Percentiles rank a stretch among this genome's conserved stretches.
phyloP scores from a whole-genome alignment of 1,140 invertebrate genomes.

The Cyphomyrmex costatus region DNA sequence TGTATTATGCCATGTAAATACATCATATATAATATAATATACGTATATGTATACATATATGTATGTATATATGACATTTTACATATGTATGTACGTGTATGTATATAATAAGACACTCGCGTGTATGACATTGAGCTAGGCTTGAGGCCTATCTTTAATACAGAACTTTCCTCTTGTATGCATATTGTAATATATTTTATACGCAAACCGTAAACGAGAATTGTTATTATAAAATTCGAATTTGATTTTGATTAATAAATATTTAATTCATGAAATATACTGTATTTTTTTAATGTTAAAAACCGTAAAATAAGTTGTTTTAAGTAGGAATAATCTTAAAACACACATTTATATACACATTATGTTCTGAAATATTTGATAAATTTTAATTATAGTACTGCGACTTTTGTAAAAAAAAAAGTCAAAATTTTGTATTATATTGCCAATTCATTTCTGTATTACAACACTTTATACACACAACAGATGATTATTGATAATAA shows the following conservation, averaged over 20 bases:
- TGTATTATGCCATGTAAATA: slow-evolving; percentile 7
- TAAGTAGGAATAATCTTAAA: background rate
- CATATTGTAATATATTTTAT: slow-evolving; percentile 82
- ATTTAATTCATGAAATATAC: slow-evolving; percentile 66
- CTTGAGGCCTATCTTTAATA: slow-evolving; percentile 73
- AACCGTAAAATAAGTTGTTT: background rate
- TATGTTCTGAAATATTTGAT: background rate
- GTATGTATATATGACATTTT: background rate
- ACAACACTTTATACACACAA: slow-evolving; percentile 69
- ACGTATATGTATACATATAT: background rate
- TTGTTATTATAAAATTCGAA: slow-evolving; percentile 73
- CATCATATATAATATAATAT: slow-evolving; percentile 49
- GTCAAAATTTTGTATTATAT: slow-evolving; percentile 18
- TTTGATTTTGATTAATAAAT: slow-evolving; percentile 77
- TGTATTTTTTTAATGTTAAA: background rate
- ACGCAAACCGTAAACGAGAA: slow-evolving; percentile 65
- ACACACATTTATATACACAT: slow-evolving; percentile 9
- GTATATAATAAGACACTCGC: slow-evolving; percentile 20
- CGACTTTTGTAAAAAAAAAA: background rate
- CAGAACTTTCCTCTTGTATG: slow-evolving; percentile 69
- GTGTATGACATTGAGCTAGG: slow-evolving; percentile 74
- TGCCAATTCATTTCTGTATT: slow-evolving; percentile 59
- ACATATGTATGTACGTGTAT: background rate
- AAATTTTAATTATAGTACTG: background rate
- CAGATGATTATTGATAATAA: slow-evolving; percentile 57